Base-by-base conservation (phyloP, 2,113 vertebrate genomes). In the Cepphus grylle region DNA sequence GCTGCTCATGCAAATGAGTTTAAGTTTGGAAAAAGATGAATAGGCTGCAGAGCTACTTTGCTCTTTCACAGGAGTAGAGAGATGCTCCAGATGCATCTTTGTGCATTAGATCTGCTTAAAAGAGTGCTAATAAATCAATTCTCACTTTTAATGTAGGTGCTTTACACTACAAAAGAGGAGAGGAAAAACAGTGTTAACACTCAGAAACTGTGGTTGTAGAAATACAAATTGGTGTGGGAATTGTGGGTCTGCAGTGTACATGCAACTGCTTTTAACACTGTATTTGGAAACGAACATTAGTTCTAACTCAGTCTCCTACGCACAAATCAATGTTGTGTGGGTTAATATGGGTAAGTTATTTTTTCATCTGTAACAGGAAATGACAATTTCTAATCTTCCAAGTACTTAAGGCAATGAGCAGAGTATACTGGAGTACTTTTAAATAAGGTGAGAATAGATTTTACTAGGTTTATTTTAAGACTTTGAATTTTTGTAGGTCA, bases 71-170 rank as follows among this genome's bases (percentile, higher is more conserved):
- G 38, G 29, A 92, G 77, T 36, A 49, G n/a, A 70, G 53, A 56
- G n/a, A 62, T 92, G 63, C 67, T 86, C 3, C 4, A 94, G 83
- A 84, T 92, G 53, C 77, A 65, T 81, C 80, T 86, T 71, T 52
- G 61, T 86, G 43, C 73, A 61, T 84, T 89, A 85, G 81, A 78
- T 30, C 83, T 69, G 32, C 86, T 95, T 95, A 53, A 96, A 95
- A 42, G 45, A 86, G 58, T 73, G 89, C 78, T 95, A 97, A 94
- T 94, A 96, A 96, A 94, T 93, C 86, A 92, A 86, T 95, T 96
- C 80, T 70, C 90, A 80, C 86, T 94, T 69, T 58, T 79, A 85
- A 34, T 72, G n/a, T 79, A 61, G 70, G 62, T 89, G 42, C 81
- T 97, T 92, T 91, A 47, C 53, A 66, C 73, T 86, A 79, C n/a